Evolutionary conservation across 2,797 vertebrate species (phyloP).

Genomic region (Tympanoctomys barrerae): DNA sequence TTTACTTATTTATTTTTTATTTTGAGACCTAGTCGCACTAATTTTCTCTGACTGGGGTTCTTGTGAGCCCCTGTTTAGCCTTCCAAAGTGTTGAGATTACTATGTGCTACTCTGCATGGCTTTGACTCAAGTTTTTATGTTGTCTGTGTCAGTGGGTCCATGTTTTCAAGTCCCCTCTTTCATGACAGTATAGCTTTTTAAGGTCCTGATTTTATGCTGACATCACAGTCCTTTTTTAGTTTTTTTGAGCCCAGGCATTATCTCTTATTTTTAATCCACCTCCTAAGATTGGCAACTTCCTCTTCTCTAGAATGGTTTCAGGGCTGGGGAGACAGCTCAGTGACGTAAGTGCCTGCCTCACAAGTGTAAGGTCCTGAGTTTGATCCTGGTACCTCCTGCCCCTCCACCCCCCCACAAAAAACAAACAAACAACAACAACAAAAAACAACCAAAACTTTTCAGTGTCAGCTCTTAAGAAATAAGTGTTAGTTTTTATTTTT

Average conservation of each 20-base stretch:
- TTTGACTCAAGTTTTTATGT: slow-evolving; percentile 18
- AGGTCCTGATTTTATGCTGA: background rate
- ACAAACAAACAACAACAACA: no score
- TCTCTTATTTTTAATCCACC: background rate
- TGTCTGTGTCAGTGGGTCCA: slow-evolving; percentile 13
- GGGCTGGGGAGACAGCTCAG: no score
- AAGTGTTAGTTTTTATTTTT: slow-evolving; percentile 35
- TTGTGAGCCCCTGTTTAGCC: background rate
- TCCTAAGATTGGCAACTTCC: background rate
- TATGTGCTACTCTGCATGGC: background rate
- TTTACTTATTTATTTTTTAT: background rate
- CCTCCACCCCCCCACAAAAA: background rate
- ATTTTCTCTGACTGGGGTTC: background rate
- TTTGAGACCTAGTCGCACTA: background rate
- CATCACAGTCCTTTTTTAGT: background rate
- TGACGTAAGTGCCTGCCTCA: no score
- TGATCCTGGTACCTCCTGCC: background rate
- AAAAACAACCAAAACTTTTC: no score
- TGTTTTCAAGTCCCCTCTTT: background rate
- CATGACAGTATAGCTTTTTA: background rate
- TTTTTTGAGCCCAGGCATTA: background rate
- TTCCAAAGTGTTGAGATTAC: background rate
- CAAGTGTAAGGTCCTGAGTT: no score
- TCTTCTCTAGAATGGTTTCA: background rate
- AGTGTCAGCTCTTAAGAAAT: background rate